Percentiles rank a stretch among this genome's conserved stretches.
Conservation (phyloP, 2,888 invertebrate species). For the Ochlodes sylvanus region DNA sequence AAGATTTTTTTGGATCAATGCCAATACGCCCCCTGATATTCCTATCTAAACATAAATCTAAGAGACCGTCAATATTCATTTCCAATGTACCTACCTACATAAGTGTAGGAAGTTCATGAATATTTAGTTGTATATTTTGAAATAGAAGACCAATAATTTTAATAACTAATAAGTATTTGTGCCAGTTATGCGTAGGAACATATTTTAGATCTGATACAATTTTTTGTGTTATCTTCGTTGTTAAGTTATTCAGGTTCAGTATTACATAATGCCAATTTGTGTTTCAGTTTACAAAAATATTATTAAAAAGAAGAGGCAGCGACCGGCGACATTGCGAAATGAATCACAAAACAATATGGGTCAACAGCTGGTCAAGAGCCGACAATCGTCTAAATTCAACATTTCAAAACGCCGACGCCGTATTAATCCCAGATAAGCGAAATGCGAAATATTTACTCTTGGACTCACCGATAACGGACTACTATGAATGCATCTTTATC, state of each 20-base stretch:
- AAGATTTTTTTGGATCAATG: constrained; percentile 22
- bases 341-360: constrained; percentile 52
- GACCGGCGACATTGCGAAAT: constrained; percentile 40
- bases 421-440: constrained; percentile 77
- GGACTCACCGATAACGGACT: constrained; percentile 73
- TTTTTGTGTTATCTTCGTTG: not conserved
- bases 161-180: not conserved
- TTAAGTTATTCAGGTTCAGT: not conserved
- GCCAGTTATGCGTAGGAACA: not conserved
- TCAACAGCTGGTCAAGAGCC: constrained; percentile 54
- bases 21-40: constrained; percentile 31
- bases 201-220: not conserved
- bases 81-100: constrained; percentile 3
- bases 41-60: constrained; percentile 18
- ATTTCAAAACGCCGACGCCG: constrained; percentile 67
- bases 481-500: constrained; percentile 80
- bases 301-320: constrained; percentile 28
- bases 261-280: not conserved
- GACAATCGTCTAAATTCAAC: constrained; percentile 71
- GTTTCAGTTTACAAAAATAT: not conserved
- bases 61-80: constrained; percentile 17
- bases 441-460: constrained; percentile 80
- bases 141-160: constrained; percentile 11
- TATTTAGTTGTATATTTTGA: constrained; percentile 1
- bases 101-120: constrained; percentile 12